Evolutionary conservation across 2,797 vertebrate genomes (phyloP), one percentile per base, ranked within the genome.

Genomic region (Echiichthys vipera): DNA sequence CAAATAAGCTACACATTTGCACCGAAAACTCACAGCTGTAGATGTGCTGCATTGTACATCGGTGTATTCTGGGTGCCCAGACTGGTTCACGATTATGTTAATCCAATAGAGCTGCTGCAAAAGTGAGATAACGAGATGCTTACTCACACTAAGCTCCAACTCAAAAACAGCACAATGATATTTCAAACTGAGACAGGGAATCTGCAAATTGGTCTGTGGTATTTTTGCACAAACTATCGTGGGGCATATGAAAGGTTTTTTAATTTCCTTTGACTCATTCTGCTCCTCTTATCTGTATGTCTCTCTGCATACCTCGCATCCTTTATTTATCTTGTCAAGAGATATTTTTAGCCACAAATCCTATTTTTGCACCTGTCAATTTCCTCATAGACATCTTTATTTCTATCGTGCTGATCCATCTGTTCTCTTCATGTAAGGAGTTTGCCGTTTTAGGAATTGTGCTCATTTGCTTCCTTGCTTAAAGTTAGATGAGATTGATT

Each of bases 71-170:
- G 42, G 76, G 68, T 68, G 65, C 71, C 79, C 80, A 51, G 82
- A 64, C 85, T 67, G 80, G 80, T 85, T 78, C 81, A 74, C 73
- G 73, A 71, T 81, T 76, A 80, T 84, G 84, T 78, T 90, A 89
- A 91, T 87, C 89, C 85, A 81, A 51, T 34, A 62, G 83, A 81
- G 76, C 78, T 70, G 81, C 90, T 91, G 90, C 83, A 82, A 55
- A 57, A 74, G 71, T 61, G 81, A 84, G 89, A 93, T 92, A 90
- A 89, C 61, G 27, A 84, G 73, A 88, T 66, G 73, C 85, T 86
- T 83, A 84, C 73, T 84, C 78, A 65, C 72, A 63, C 80, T 87
- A 81, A 90, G 88, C 89, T 85, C 64, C 56, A 65, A 84, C 72
- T 85, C 66, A 65, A 87, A 84, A 75, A 78, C 78, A 70, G 51